Percentiles rank a stretch among this genome's conserved stretches.
Conservation (phyloP, 2,113 vertebrate genomes). For the Urocitellus parryii region DNA sequence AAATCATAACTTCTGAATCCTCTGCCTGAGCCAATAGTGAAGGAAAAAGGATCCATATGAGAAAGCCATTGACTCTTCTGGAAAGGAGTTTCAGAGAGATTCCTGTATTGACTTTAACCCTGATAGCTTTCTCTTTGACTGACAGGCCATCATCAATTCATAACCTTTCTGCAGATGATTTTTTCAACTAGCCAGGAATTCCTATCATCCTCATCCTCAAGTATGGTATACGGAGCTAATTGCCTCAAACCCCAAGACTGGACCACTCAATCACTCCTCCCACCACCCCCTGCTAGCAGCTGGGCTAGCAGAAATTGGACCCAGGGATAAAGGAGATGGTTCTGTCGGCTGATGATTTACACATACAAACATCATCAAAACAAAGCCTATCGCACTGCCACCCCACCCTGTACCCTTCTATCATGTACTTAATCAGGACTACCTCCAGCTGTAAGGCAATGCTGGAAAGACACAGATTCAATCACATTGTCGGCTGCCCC, state of each 20-base stretch:
- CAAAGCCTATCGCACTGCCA: background rate
- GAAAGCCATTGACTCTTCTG: background rate
- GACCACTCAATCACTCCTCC: background rate
- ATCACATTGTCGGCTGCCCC: background rate
- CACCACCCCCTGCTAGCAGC: background rate
- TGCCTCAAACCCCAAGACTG: background rate
- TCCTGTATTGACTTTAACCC: slow-evolving; percentile 28
- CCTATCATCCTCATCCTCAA: background rate
- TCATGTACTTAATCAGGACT: background rate
- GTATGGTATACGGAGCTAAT: background rate
- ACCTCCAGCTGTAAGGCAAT: background rate
- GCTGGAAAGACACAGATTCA: background rate
- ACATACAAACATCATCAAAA: background rate
- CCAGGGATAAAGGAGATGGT: background rate
- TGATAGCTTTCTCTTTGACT: background rate
- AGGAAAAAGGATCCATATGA: slow-evolving; percentile 32
- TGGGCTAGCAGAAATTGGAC: background rate
- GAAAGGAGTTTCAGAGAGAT: slow-evolving; percentile 13
- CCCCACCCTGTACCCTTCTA: background rate
- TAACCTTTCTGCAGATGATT: background rate
- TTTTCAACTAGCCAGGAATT: slow-evolving; percentile 22
- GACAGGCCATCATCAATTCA: background rate
- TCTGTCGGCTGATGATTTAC: background rate
- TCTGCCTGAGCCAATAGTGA: background rate
- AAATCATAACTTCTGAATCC: slow-evolving; percentile 18